Evolutionary conservation across 2,888 invertebrate genomes (phyloP).

Genomic region (Drosophila glabriapex): DNA sequence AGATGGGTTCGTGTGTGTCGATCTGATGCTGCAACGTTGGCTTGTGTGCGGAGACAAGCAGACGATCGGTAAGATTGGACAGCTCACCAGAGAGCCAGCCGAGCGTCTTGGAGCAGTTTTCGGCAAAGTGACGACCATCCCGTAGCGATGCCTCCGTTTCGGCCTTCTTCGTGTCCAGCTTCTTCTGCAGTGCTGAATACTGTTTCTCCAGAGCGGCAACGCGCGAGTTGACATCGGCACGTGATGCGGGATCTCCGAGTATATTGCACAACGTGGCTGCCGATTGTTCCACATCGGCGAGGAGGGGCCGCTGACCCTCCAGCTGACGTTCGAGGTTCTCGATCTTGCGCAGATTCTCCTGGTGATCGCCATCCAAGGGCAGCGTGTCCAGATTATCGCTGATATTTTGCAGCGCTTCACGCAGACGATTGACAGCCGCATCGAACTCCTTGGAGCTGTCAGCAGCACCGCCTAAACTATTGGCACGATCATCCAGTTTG

Average conservation of each 20-base stretch:
- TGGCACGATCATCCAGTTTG: conserved; percentile 94
- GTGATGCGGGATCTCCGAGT: conserved; percentile 94
- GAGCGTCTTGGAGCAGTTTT: conserved; percentile 94
- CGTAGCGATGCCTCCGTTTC: conserved; percentile 94
- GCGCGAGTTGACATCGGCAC: conserved; percentile 96
- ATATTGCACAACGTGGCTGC: conserved; percentile 95
- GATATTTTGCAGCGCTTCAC: conserved; percentile 94
- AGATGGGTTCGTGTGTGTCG: conserved; percentile 94
- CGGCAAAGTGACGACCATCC: conserved; percentile 96
- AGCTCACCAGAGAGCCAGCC: conserved; percentile 95
- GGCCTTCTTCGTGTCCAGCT: conserved; percentile 94
- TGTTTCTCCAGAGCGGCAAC: conserved; percentile 94
- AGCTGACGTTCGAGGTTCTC: conserved; percentile 94
- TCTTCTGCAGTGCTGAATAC: conserved; percentile 95
- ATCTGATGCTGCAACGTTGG: conserved; percentile 94
- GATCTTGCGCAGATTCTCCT: conserved; percentile 94
- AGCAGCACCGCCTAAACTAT: conserved; percentile 94
- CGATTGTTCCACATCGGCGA: conserved; percentile 95
- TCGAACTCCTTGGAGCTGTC: conserved; percentile 97
- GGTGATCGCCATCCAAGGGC: conserved; percentile 92
- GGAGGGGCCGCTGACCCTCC: conserved; percentile 94
- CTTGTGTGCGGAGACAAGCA: conserved; percentile 94
- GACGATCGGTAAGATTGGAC: conserved; percentile 90
- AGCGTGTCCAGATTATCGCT: conserved; percentile 94
- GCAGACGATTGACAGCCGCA: conserved; percentile 92